phyloP scores from a whole-genome alignment of 2,797 vertebrate genomes.

The Xyrichtys novacula region DNA sequence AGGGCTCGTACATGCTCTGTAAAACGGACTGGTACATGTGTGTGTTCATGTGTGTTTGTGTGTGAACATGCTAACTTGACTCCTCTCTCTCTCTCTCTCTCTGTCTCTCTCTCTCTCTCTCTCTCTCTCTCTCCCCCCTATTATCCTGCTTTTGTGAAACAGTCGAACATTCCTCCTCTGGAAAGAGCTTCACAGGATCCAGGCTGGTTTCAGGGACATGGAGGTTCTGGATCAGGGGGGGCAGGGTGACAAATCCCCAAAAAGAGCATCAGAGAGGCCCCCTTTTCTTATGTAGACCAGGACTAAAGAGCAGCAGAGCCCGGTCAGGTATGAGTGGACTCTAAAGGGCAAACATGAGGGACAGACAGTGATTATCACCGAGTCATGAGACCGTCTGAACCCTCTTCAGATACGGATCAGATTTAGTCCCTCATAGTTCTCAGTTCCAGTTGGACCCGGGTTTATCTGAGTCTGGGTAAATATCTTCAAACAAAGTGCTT shows the following conservation, averaged over 20 bases:
- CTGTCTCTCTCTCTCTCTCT: too few relatives aligned
- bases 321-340: background rate
- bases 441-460: background rate
- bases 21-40: constrained; percentile 15
- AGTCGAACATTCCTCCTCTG: constrained; percentile 65
- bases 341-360: constrained; percentile 1
- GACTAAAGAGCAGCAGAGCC: background rate
- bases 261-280: constrained; percentile 25
- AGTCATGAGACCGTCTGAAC: constrained; percentile 20
- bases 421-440: too few relatives aligned
- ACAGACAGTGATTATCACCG: background rate
- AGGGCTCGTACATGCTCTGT: constrained; percentile 15
- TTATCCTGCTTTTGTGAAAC: constrained; percentile 57
- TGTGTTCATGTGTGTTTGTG: constrained; percentile 11
- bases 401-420: too few relatives aligned
- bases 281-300: constrained; percentile 5
- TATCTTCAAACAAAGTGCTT: too few relatives aligned
- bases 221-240: constrained; percentile 49
- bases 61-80: constrained; percentile 30
- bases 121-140: too few relatives aligned
- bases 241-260: constrained; percentile 28
- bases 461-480: constrained; percentile 12
- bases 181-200: constrained; percentile 45
- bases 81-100: too few relatives aligned
- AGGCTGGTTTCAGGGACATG: constrained; percentile 42